These are phyloP conservation scores for Cyclargus thomasi DNA, from an alignment of 1,140 invertebrate species.

Conservation along the genomic window DNA sequence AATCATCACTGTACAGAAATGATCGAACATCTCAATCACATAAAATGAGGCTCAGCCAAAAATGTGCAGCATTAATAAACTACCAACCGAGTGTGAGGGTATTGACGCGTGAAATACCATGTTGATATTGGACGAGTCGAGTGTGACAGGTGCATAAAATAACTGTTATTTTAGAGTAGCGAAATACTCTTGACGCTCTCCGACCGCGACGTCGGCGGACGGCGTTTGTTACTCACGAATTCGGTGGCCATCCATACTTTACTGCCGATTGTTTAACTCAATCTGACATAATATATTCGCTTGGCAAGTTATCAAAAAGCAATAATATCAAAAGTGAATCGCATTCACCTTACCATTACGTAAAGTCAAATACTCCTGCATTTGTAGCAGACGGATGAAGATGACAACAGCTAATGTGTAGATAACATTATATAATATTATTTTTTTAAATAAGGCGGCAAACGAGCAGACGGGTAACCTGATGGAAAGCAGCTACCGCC, in stretches of 20 bases:
- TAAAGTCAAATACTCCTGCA: slow-evolving; percentile 24
- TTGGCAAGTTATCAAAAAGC: slow-evolving; percentile 35
- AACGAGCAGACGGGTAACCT: too few relatives aligned
- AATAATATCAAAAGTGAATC: slow-evolving; percentile 30
- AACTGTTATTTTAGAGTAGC: slow-evolving; percentile 35
- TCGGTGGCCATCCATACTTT: slow-evolving; percentile 11
- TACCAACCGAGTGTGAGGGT: slow-evolving; percentile 25
- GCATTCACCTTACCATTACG: slow-evolving; percentile 22
- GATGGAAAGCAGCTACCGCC: too few relatives aligned
- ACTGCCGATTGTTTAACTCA: slow-evolving; percentile 11
- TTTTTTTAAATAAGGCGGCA: too few relatives aligned
- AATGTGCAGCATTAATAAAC: slow-evolving; percentile 4
- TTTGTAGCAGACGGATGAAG: too few relatives aligned
- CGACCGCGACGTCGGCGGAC: slow-evolving; percentile 15
- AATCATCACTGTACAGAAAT: neutral
- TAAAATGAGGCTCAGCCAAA: neutral
- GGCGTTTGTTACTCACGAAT: slow-evolving; percentile 1
- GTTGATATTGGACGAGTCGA: slow-evolving; percentile 43
- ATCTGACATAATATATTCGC: slow-evolving; percentile 19
- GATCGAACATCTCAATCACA: neutral
- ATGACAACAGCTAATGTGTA: too few relatives aligned
- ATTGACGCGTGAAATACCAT: slow-evolving; percentile 34
- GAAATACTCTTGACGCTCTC: slow-evolving; percentile 36
- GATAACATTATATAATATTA: too few relatives aligned
- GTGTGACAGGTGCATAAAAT: slow-evolving; percentile 41